Percentiles rank a stretch among this genome's conserved stretches.
phyloP scores from a whole-genome alignment of 2,797 vertebrate genomes.

The Hemitrygon akajei region DNA sequence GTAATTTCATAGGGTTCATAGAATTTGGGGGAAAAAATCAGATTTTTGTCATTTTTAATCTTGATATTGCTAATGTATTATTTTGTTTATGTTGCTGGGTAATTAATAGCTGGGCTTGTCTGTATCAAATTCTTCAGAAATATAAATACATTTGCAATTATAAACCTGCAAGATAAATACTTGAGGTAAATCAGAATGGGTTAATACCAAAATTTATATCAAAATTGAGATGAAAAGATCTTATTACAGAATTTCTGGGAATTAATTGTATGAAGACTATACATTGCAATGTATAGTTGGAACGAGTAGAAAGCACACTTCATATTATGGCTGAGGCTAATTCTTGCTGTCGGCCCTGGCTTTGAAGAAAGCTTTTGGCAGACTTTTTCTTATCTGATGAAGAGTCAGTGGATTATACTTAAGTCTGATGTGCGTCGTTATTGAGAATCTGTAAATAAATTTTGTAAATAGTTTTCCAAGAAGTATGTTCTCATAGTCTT shows the following conservation, averaged over 20 bases:
- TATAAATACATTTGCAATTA: background rate
- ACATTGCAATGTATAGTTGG: background rate
- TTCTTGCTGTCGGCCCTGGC: background rate
- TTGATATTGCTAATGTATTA: background rate
- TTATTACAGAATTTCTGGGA: background rate
- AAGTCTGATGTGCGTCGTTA: background rate
- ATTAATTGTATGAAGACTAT: background rate
- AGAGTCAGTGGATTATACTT: background rate
- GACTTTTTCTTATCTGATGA: background rate
- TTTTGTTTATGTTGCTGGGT: background rate
- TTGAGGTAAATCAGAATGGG: background rate
- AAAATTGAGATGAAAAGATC: background rate
- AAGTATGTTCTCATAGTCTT: background rate
- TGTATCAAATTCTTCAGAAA: background rate
- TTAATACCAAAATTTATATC: background rate
- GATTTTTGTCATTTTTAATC: background rate
- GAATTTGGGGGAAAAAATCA: background rate
- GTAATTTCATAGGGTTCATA: background rate
- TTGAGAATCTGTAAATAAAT: background rate
- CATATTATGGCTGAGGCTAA: background rate
- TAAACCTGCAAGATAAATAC: background rate
- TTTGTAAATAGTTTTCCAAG: background rate
- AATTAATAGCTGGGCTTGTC: background rate
- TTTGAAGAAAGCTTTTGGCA: background rate
- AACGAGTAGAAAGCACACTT: background rate